phyloP scores from a whole-genome alignment of 37 sponge, comb jelly and placozoan species.

The Aplysina aerophoba region DNA sequence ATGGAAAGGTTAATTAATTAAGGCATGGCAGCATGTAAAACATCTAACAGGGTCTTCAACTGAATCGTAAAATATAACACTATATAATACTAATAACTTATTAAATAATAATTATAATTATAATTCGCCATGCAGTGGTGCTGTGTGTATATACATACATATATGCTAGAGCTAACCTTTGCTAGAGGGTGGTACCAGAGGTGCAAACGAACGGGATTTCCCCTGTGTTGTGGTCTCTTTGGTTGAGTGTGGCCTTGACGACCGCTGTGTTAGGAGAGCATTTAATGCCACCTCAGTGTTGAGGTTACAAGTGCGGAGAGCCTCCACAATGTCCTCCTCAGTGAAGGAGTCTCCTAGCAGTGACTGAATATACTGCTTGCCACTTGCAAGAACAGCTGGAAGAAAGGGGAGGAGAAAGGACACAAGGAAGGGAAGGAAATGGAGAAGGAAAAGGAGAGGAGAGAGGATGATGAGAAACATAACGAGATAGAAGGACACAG shows the following conservation, averaged over 20 bases:
- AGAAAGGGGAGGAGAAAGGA: too few relatives aligned
- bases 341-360: conserved; percentile 15
- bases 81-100: background rate
- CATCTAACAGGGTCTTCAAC: too few relatives aligned
- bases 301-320: conserved; percentile 24
- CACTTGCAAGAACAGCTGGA: conserved; percentile 24
- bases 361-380: conserved; percentile 30
- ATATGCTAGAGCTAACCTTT: conserved; percentile 17
- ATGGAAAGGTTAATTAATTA: too few relatives aligned
- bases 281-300: conserved; percentile 31
- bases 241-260: background rate
- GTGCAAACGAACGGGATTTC: conserved; percentile 11
- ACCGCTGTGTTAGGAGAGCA: conserved; percentile 7
- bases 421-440: too few relatives aligned
- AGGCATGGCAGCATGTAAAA: too few relatives aligned
- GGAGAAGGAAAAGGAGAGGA: too few relatives aligned
- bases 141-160: too few relatives aligned
- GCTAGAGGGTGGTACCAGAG: background rate
- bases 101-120: too few relatives aligned
- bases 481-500: too few relatives aligned
- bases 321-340: conserved; percentile 41
- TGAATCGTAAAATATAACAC: too few relatives aligned
- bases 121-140: too few relatives aligned
- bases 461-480: too few relatives aligned
- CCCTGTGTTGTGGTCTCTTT: background rate